These are phyloP conservation scores for Centropyge bicolor DNA, from an alignment of 2,797 vertebrate species.

Conservation along the genomic window DNA sequence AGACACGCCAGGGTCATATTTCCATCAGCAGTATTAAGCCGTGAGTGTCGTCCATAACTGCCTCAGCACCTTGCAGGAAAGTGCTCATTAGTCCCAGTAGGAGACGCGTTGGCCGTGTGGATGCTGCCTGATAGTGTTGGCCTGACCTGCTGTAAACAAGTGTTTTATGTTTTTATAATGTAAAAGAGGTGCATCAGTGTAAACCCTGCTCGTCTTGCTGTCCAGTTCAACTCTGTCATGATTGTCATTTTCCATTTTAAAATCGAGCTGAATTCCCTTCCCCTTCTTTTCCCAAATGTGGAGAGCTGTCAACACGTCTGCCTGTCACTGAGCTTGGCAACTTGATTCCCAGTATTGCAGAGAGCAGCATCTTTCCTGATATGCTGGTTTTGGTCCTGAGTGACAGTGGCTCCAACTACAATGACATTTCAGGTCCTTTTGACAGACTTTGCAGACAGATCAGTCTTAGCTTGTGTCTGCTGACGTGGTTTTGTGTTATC, in stretches of 20 bases:
- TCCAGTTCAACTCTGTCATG: neutral
- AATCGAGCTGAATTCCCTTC: neutral
- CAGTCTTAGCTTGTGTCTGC: neutral
- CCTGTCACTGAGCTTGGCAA: neutral
- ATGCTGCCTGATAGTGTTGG: slow-evolving; percentile 4
- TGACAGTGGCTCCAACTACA: neutral
- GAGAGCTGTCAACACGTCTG: slow-evolving; percentile 2
- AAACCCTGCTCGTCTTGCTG: neutral
- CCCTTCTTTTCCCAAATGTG: neutral
- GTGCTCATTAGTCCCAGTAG: slow-evolving; percentile 25
- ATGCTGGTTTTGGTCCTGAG: slow-evolving; percentile 3
- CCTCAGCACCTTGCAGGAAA: slow-evolving; percentile 14
- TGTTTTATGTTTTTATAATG: neutral
- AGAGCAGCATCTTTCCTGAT: neutral
- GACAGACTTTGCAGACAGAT: neutral
- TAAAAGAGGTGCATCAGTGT: neutral
- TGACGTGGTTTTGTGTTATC: neutral
- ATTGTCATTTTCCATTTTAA: neutral
- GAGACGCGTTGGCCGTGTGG: neutral
- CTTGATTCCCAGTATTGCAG: slow-evolving; percentile 5
- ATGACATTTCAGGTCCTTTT: neutral
- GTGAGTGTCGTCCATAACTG: slow-evolving; percentile 8
- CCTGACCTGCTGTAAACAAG: slow-evolving; percentile 2
- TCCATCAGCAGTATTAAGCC: neutral
- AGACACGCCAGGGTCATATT: neutral